A percentile compares a stretch with the other conserved stretches of the same genome.
Evolutionary conservation across 2,797 vertebrate species (phyloP).

Genomic region (Agapornis canus): DNA sequence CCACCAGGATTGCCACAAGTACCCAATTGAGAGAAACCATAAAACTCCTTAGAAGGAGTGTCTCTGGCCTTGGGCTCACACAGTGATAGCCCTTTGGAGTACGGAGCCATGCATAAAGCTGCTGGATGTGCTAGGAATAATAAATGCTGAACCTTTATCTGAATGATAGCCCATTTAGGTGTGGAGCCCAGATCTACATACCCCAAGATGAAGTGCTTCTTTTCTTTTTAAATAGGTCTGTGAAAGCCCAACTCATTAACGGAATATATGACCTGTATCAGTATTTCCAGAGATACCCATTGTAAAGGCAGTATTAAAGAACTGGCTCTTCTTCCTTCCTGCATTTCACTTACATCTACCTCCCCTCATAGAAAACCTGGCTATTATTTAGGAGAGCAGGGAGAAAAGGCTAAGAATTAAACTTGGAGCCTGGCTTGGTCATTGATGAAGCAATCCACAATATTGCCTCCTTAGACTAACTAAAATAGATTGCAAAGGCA

Average conservation of each 20-base stretch:
- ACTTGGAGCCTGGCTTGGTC: not conserved
- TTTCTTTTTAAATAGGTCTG: slow-evolving; percentile 42
- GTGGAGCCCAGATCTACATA: not conserved
- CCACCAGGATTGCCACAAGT: not conserved
- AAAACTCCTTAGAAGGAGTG: not conserved
- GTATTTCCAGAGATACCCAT: not conserved
- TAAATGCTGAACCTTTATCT: slow-evolving; percentile 20
- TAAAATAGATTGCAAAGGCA: not conserved
- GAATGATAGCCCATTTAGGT: slow-evolving; percentile 28
- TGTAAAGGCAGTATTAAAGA: not conserved
- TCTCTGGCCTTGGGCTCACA: not conserved
- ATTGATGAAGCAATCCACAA: not conserved
- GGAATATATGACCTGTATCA: not conserved
- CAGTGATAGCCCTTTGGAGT: not conserved
- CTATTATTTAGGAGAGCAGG: not conserved
- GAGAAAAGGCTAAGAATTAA: not conserved
- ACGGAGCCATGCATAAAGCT: slow-evolving; percentile 16
- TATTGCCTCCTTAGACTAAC: not conserved
- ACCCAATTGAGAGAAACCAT: not conserved
- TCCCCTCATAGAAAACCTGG: not conserved
- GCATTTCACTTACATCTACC: not conserved
- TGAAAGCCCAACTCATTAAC: slow-evolving; percentile 24
- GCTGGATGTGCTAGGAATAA: slow-evolving; percentile 40
- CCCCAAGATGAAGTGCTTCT: slow-evolving; percentile 24
- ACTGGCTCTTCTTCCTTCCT: not conserved